Percentiles rank a stretch among this genome's conserved stretches.
Evolutionary conservation across 2,888 invertebrate species (phyloP).

Genomic region (Chalcis sispes): DNA sequence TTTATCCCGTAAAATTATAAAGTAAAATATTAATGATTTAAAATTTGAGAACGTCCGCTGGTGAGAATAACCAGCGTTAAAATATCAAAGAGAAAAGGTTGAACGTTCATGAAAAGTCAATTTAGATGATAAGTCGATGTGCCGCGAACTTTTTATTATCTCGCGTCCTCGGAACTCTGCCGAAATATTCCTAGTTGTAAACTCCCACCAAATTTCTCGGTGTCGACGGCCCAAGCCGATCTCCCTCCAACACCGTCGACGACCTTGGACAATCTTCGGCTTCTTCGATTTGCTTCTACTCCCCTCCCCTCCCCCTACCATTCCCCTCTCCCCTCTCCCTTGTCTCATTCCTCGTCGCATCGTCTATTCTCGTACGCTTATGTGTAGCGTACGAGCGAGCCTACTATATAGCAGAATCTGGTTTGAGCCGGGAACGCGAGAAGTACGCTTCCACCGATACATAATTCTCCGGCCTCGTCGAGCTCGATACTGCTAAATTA

Average conservation of each 20-base stretch:
- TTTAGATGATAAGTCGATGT: conserved; percentile 17
- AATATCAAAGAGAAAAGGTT: too few relatives aligned
- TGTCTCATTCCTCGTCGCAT: neutral
- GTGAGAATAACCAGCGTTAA: too few relatives aligned
- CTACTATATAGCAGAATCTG: conserved; percentile 33
- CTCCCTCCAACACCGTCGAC: neutral
- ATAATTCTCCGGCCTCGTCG: conserved; percentile 18
- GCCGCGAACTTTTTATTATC: conserved; percentile 32
- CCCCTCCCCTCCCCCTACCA: neutral
- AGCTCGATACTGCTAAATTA: conserved; percentile 36
- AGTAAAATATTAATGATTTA: too few relatives aligned
- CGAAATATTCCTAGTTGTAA: conserved; percentile 14
- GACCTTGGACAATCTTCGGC: conserved; percentile 36
- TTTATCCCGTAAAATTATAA: too few relatives aligned
- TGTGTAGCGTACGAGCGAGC: neutral
- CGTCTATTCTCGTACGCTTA: conserved; percentile 15
- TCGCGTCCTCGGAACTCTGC: neutral
- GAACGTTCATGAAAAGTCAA: neutral
- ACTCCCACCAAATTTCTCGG: conserved; percentile 8
- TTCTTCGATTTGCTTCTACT: conserved; percentile 4
- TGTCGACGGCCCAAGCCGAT: conserved; percentile 3
- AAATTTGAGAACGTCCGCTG: too few relatives aligned
- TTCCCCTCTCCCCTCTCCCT: neutral
- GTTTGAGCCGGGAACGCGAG: conserved; percentile 27
- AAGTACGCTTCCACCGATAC: neutral